Conservation (phyloP, 2,113 vertebrate species). For the Polyodon spathula region DNA sequence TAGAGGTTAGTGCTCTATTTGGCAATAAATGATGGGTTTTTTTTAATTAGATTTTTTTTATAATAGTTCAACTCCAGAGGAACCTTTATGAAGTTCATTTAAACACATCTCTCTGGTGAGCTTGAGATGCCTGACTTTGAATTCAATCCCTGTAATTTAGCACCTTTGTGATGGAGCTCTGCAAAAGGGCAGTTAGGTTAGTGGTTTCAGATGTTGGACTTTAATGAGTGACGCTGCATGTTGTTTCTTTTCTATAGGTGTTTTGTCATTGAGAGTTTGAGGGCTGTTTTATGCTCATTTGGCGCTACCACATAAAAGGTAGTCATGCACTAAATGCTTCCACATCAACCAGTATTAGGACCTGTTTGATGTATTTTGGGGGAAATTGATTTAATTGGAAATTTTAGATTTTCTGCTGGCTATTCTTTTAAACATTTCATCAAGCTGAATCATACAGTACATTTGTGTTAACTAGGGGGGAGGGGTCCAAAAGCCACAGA, state of each 20-base stretch:
- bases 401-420: constrained; percentile 8
- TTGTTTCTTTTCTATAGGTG: constrained; percentile 30
- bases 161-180: constrained; percentile 22
- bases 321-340: constrained; percentile 19
- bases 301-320: constrained; percentile 7
- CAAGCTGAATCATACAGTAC: constrained; percentile 4
- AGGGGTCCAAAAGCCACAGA: too few relatives aligned
- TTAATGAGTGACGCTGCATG: constrained; percentile 30
- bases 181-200: constrained; percentile 23
- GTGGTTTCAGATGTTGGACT: constrained; percentile 35
- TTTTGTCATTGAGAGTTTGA: constrained; percentile 9
- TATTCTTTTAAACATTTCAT: constrained; percentile 2
- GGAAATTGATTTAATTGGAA: constrained; percentile 32
- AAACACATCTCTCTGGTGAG: constrained; percentile 24
- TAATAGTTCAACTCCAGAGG: neutral
- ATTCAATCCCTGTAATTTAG: constrained; percentile 36
- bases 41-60: neutral
- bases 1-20: too few relatives aligned
- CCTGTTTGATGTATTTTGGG: constrained; percentile 20
- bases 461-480: too few relatives aligned
- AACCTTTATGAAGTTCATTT: constrained; percentile 36
- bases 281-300: constrained; percentile 8
- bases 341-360: constrained; percentile 23
- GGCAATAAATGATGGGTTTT: too few relatives aligned
- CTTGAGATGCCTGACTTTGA: constrained; percentile 28